Percentiles rank a stretch among this genome's conserved stretches.
phyloP scores from a whole-genome alignment of 2,113 vertebrate species.

The Xenus cinereus region DNA sequence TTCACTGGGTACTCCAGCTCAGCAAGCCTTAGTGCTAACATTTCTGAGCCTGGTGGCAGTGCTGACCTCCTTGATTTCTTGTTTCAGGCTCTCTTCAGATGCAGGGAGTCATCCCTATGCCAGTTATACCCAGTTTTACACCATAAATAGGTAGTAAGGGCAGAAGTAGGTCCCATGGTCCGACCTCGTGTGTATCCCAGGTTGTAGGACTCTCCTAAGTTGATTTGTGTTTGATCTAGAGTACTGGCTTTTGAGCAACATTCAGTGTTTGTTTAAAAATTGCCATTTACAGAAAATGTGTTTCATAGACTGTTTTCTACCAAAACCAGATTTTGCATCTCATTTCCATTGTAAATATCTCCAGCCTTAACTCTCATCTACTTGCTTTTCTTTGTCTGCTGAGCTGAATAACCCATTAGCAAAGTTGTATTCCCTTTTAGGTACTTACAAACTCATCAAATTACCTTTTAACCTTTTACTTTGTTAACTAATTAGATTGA shows the following conservation, averaged over 20 bases:
- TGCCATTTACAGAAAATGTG: not conserved
- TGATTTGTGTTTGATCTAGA: not conserved
- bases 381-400: not conserved
- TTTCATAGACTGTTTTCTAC: not conserved
- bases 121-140: not conserved
- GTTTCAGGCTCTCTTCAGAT: not conserved
- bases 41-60: not conserved
- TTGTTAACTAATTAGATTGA: not conserved
- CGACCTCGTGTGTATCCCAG: not conserved
- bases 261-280: not conserved
- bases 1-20: not conserved
- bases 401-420: not conserved
- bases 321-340: not conserved
- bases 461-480: slow-evolving; percentile 20
- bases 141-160: not conserved
- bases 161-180: not conserved
- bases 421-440: not conserved
- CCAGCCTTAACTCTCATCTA: not conserved
- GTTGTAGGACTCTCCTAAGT: not conserved
- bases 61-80: not conserved
- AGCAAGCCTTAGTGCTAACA: not conserved
- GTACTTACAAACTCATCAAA: slow-evolving; percentile 12
- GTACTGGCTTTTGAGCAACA: not conserved
- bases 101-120: not conserved
- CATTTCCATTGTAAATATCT: not conserved